Percentiles rank a stretch among this genome's conserved stretches.
phyloP scores from a whole-genome alignment of 2,113 vertebrate species.

The Chloropsis cyanopogon region DNA sequence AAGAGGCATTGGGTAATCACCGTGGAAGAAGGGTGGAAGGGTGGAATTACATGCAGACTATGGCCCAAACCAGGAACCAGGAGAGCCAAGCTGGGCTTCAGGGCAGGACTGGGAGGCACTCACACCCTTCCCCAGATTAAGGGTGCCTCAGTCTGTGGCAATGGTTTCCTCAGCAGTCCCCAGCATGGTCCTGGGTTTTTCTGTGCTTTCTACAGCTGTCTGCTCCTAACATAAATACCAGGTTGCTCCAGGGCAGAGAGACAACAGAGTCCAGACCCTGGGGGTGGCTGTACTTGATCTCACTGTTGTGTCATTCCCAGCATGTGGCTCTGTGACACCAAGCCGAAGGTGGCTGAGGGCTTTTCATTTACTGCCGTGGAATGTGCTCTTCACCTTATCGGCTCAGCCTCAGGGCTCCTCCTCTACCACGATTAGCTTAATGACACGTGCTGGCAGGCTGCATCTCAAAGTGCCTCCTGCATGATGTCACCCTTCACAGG shows the following conservation, averaged over 20 bases:
- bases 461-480: neutral
- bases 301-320: neutral
- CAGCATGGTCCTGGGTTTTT: neutral
- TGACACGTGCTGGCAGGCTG: neutral
- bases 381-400: neutral
- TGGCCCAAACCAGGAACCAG: neutral
- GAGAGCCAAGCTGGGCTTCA: neutral
- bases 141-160: neutral
- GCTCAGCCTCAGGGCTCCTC: neutral
- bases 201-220: neutral
- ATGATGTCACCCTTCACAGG: neutral
- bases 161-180: neutral
- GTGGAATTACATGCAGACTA: neutral
- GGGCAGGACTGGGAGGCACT: neutral
- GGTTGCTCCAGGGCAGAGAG: neutral
- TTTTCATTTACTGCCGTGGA: neutral
- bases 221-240: neutral
- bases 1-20: neutral
- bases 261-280: neutral
- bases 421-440: neutral
- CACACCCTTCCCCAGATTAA: neutral
- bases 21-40: neutral
- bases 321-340: neutral
- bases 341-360: rapidly evolving
- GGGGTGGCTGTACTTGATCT: neutral